Evolutionary conservation across 2,888 invertebrate species (phyloP).

Genomic region (Neoitamus cyanurus): DNA sequence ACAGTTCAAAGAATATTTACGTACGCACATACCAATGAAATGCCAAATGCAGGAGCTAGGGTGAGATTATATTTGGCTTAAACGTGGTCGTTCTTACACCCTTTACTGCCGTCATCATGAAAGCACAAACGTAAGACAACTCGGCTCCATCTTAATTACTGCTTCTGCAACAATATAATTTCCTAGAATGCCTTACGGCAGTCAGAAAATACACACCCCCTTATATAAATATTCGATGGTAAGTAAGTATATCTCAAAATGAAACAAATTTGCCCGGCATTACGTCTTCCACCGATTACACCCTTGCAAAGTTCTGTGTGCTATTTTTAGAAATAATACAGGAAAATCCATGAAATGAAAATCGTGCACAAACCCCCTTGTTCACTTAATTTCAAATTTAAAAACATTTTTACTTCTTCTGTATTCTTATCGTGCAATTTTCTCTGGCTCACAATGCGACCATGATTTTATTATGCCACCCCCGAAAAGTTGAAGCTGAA

Average conservation of each 20-base stretch:
- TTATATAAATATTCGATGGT: not conserved
- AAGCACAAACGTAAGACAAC: not conserved
- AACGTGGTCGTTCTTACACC: no score
- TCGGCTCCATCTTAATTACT: not conserved
- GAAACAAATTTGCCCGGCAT: not conserved
- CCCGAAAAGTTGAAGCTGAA: not conserved
- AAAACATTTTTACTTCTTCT: not conserved
- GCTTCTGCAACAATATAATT: not conserved
- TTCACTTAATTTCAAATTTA: not conserved
- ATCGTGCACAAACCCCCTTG: not conserved
- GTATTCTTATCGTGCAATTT: not conserved
- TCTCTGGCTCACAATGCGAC: not conserved
- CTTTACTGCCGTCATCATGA: not conserved
- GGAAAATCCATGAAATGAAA: not conserved
- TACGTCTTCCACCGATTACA: not conserved
- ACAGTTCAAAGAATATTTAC: not conserved
- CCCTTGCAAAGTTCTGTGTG: not conserved
- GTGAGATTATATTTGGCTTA: not conserved
- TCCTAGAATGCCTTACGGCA: not conserved
- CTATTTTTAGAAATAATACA: not conserved
- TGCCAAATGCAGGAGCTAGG: not conserved
- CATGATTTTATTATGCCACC: not conserved
- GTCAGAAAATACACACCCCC: not conserved
- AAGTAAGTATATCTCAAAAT: not conserved
- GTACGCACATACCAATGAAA: not conserved